A percentile compares a stretch with the other conserved stretches of the same genome.
Conservation (phyloP, 2,888 invertebrate genomes). For the Argynnis bischoffii region DNA sequence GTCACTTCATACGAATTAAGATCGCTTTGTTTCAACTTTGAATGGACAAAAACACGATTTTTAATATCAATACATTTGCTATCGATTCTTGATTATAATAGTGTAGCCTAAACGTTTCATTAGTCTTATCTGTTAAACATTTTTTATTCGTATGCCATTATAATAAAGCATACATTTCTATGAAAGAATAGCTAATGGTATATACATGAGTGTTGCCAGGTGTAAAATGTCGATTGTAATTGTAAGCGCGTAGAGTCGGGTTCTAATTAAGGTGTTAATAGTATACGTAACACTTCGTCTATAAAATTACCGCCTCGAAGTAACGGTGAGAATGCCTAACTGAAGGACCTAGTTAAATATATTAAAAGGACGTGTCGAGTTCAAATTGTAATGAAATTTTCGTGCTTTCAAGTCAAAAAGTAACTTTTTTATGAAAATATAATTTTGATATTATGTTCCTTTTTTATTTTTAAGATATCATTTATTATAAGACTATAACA, state of each 20-base stretch:
- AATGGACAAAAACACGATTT: conserved; percentile 70
- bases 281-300: conserved; percentile 41
- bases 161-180: conserved; percentile 25
- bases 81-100: conserved; percentile 64
- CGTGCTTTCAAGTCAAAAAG: background rate
- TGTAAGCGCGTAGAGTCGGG: conserved; percentile 51
- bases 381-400: background rate
- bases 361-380: conserved; percentile 4
- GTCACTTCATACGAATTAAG: conserved; percentile 80
- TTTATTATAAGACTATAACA: background rate
- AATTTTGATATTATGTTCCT: background rate
- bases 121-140: conserved; percentile 49
- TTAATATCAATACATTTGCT: conserved; percentile 64
- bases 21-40: conserved; percentile 73
- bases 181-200: conserved; percentile 25
- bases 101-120: conserved; percentile 35
- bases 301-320: conserved; percentile 30
- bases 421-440: background rate
- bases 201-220: conserved; percentile 32
- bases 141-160: conserved; percentile 30
- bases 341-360: conserved; percentile 24
- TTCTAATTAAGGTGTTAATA: conserved; percentile 68
- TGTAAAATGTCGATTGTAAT: conserved; percentile 44
- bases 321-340: conserved; percentile 25
- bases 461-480: background rate